These are phyloP conservation scores for Sclerurus mexicanus DNA, from an alignment of 2,113 vertebrate species.

Conservation along the genomic window DNA sequence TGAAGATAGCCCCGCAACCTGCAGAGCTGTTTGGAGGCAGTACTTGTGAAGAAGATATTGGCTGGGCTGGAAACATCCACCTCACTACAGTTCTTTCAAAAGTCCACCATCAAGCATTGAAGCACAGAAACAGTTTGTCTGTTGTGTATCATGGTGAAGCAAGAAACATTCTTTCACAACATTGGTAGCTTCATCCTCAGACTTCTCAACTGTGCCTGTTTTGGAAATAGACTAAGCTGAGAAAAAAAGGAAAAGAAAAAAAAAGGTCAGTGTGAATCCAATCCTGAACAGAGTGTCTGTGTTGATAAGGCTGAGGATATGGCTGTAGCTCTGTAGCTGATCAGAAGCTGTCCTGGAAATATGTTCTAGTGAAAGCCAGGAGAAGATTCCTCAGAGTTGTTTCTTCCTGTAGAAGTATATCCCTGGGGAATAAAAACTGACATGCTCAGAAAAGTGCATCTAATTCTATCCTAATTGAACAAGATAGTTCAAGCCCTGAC, in stretches of 20 bases:
- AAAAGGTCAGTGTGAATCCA: not conserved
- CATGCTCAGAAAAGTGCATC: not conserved
- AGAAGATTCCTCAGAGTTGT: not conserved
- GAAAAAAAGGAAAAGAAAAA: not conserved
- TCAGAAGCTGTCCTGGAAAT: not conserved
- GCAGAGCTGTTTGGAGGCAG: not conserved
- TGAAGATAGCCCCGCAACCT: not conserved
- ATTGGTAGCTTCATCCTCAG: not conserved
- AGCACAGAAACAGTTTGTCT: not conserved
- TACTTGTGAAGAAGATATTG: fast-evolving
- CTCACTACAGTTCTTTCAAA: not conserved
- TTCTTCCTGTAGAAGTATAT: not conserved
- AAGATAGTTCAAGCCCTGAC: not conserved
- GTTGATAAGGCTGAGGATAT: not conserved
- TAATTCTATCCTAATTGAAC: not conserved
- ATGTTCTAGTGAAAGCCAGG: not conserved
- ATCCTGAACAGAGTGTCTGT: not conserved
- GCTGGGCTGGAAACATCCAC: not conserved
- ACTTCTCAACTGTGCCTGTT: not conserved
- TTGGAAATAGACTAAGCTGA: not conserved
- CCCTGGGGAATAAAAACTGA: not conserved
- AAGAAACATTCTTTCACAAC: not conserved
- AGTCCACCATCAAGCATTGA: not conserved
- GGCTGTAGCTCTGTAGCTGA: not conserved
- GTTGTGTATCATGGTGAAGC: not conserved